Percentiles rank a stretch among this genome's conserved stretches.
These are phyloP conservation scores for Athripsodes cinereus DNA, from an alignment of 2,888 invertebrate species.

Conservation along the genomic window DNA sequence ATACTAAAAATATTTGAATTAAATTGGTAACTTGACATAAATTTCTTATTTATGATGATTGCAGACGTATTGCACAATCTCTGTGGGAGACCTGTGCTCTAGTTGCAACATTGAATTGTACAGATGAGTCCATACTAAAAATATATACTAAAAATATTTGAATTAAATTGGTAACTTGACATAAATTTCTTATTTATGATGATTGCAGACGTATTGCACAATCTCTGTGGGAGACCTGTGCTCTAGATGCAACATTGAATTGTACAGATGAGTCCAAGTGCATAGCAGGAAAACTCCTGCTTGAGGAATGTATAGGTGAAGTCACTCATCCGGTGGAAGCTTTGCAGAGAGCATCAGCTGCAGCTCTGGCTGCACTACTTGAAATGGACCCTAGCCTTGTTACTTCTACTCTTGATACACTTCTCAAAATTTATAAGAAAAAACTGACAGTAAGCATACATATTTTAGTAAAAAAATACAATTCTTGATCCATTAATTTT, in stretches of 20 bases:
- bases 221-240: slow-evolving; percentile 54
- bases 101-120: neutral
- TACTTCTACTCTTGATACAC: slow-evolving; percentile 48
- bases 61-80: slow-evolving; percentile 53
- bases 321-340: slow-evolving; percentile 75
- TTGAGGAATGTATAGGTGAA: slow-evolving; percentile 58
- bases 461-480: too few relatives aligned
- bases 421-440: slow-evolving; percentile 70
- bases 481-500: too few relatives aligned
- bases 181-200: neutral
- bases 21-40: neutral
- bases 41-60: too few relatives aligned
- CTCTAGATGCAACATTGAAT: slow-evolving; percentile 34
- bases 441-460: slow-evolving; percentile 58
- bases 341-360: slow-evolving; percentile 77
- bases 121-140: too few relatives aligned
- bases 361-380: slow-evolving; percentile 67
- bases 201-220: slow-evolving; percentile 49
- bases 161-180: neutral
- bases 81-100: slow-evolving; percentile 58
- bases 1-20: too few relatives aligned
- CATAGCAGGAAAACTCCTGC: slow-evolving; percentile 36
- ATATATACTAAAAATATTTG: too few relatives aligned
- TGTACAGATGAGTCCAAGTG: slow-evolving; percentile 30
- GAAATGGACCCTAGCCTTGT: slow-evolving; percentile 44